Evolutionary conservation across 2,797 vertebrate species (phyloP), one percentile per base, ranked within the genome.

Genomic region (Bryconaethiops microstoma): DNA sequence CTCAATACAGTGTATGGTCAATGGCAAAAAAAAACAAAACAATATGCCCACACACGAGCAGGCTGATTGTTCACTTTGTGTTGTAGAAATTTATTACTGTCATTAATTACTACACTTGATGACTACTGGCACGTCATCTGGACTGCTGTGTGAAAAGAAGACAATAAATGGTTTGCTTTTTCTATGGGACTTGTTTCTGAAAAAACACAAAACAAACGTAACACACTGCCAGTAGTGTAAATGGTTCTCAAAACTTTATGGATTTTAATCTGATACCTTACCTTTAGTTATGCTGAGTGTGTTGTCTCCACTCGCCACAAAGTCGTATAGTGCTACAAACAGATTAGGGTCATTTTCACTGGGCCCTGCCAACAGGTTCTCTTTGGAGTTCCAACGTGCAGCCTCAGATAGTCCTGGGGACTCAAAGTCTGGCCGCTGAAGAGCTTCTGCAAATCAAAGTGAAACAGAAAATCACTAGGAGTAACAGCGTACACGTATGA

Each of bases 251-350:
- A 10, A 14, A 19, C 29, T 6, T 14, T 0, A 57, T 57, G 42
- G 12, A 50, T 12, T 50, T 6, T 9, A 42, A 50, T 8, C 29
- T 68, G 54, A 19, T 60, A 7, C 4, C 88, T 93, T 90, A 99
- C 98, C 98, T 97, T 99, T 99, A 79, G 98, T 99, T 84, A 99
- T 99, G 94, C 98, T 99, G 77, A 99, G 96, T 16, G 97, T 99
- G 93, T 99, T 99, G 88, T 99, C 98, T 4, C 98, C 98, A 70
- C 98, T 99, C 0, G 98, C 98, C 82, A 99, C 98, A 19, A 99
- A 99, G 78, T 99, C 98, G 21, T 99, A 99, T 59, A 99, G 96
- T 64, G 98, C 98, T 83, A 99, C 97, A 50, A 99, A 99, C 85
- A 99, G 95, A 90, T 99, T 99, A 86, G 97, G 96, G 91, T 99